Evolutionary conservation across 1,140 invertebrate genomes (phyloP).

Genomic region (Temnothorax longispinosus): DNA sequence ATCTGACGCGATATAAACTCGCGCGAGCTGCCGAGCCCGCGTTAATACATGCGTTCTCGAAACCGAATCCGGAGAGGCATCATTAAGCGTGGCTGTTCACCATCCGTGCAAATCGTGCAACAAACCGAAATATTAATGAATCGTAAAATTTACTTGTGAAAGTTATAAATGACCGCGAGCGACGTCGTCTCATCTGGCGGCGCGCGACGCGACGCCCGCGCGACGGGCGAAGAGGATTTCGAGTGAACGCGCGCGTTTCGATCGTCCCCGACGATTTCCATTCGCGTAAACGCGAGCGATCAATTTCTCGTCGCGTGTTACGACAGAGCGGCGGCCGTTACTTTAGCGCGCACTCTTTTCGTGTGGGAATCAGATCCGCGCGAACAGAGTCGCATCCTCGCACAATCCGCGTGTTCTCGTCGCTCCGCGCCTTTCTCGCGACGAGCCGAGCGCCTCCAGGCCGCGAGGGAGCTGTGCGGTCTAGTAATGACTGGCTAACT

Average conservation of each 20-base stretch:
- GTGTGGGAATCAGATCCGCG: constrained; percentile 4
- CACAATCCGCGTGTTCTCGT: constrained; percentile 16
- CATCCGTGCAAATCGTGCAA: not conserved
- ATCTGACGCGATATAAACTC: too few species aligned
- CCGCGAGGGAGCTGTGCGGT: constrained; percentile 46
- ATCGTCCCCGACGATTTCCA: not conserved
- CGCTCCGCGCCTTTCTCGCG: constrained; percentile 48
- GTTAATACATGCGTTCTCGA: not conserved
- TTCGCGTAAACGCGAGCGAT: constrained; percentile 27
- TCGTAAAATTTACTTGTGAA: not conserved
- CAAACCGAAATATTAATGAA: constrained; percentile 25
- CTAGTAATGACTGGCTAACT: constrained; percentile 77
- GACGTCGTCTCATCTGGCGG: not conserved
- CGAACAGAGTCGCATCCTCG: constrained; percentile 26
- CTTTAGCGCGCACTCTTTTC: constrained; percentile 48
- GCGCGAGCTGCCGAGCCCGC: too few species aligned
- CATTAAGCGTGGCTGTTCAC: not conserved
- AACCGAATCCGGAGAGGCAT: not conserved
- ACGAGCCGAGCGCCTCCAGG: constrained; percentile 35
- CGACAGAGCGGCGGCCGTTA: constrained; percentile 57
- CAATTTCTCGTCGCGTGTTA: constrained; percentile 59
- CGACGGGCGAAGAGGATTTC: not conserved
- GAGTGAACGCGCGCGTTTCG: not conserved
- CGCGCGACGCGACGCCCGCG: not conserved
- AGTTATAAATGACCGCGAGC: not conserved